Evolutionary conservation across 2,113 vertebrate genomes (phyloP).

Genomic region (Albula goreensis): DNA sequence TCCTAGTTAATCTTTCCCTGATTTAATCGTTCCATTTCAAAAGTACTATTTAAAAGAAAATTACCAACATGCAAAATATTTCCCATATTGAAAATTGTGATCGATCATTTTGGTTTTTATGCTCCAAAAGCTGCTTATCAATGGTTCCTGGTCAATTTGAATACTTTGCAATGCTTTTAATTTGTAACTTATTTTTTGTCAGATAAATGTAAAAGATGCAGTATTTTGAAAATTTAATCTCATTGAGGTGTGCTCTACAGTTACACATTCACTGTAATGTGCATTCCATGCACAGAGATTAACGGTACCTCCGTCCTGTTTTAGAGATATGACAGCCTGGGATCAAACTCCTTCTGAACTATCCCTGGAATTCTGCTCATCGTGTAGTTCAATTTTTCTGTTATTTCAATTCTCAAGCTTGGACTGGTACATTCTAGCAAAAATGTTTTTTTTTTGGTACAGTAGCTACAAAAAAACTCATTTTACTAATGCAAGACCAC

Average conservation of each 20-base stretch:
- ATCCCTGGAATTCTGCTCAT: not conserved
- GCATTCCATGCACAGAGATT: not conserved
- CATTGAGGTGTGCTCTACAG: not conserved
- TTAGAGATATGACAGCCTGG: slow-evolving; percentile 10
- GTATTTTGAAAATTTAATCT: not conserved
- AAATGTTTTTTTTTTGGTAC: not conserved
- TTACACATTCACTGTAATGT: not conserved
- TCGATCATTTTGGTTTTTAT: not conserved
- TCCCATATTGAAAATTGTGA: not conserved
- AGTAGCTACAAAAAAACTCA: slow-evolving; percentile 3
- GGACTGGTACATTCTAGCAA: not conserved
- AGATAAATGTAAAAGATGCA: not conserved
- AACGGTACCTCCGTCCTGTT: not conserved
- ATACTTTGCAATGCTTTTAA: not conserved
- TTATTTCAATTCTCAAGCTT: not conserved
- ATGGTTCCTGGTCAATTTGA: not conserved
- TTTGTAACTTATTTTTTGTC: not conserved
- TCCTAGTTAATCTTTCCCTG: not conserved
- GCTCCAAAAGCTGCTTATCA: not conserved
- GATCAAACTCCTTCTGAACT: slow-evolving; percentile 7
- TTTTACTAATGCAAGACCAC: not conserved
- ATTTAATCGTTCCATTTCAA: not conserved
- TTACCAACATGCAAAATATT: not conserved
- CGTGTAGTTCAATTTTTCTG: not conserved
- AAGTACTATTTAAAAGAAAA: not conserved